Base-by-base conservation (phyloP, 2,113 vertebrate species). In the Asarcornis scutulata region DNA sequence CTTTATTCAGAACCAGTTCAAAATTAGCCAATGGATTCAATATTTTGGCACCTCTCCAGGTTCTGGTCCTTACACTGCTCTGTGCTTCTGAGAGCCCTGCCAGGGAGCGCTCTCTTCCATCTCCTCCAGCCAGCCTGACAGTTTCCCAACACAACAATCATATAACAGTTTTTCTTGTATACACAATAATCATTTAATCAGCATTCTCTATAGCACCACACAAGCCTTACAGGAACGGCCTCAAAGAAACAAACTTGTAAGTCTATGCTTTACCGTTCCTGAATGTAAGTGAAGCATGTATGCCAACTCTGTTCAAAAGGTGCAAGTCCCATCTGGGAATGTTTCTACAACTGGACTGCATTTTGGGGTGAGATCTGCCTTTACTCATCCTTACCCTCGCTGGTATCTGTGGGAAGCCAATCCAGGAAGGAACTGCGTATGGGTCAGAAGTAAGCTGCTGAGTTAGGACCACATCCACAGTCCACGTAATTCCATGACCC, bases 1-100 rank as follows among this genome's bases (percentile, higher is more conserved):
- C 18, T 92, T 79, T 85, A 82, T 46, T 79, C 66, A 91, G 79
- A 73, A 73, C 64, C 56, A 64, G 40, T 85, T 83, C n/a, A 95
- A 68, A 91, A 94, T 64, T 17, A 89, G 59, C 84, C 79, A 85
- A 32, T 34, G 42, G 36, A 82, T 80, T 93, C 67, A 91, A 58
- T 22, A 22, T 88, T 89, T 73, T 90, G 90, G 92, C 71, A 86
- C 2, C 27, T 60, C 40, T 87, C 44, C 88, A 74, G n/a, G n/a
- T 40, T 86, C 42, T 55, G 20, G 53, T 76, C 55, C 32, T 91
- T 73, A 68, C 17, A 44, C 25, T 77, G 34, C 31, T 89, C 71
- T 91, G 78, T 14, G 91, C 56, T 81, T 83, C 23, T 74, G 52
- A 59, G 18, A 88, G 22, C 1, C 4, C 36, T 18, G 8, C 40